Percentiles rank a stretch among this genome's conserved stretches.
Conservation (phyloP, 2,113 vertebrate genomes). For the Nesogale talazaci region DNA sequence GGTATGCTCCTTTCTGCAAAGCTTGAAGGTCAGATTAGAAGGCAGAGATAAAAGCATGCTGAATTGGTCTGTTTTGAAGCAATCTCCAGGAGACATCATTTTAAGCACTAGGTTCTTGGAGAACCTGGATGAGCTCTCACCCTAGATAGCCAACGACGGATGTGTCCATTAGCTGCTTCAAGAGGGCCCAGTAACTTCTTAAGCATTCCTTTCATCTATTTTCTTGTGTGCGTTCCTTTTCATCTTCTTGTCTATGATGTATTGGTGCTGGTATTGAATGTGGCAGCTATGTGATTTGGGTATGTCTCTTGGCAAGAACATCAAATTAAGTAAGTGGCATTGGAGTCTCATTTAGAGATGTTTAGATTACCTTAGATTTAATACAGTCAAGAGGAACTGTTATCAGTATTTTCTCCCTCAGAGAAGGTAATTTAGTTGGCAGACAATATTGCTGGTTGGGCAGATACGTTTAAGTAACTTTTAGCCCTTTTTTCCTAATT, state of each 20-base stretch:
- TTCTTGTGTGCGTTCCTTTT: slow-evolving; percentile 5
- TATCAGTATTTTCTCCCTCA: slow-evolving; percentile 36
- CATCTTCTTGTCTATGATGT: slow-evolving; percentile 42
- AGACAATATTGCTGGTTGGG: slow-evolving; percentile 3
- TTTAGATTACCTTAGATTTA: slow-evolving; percentile 36
- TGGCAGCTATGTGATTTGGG: slow-evolving; percentile 16
- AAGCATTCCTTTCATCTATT: slow-evolving; percentile 49
- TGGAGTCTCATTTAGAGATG: slow-evolving; percentile 35
- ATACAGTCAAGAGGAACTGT: background rate
- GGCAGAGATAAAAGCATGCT: background rate
- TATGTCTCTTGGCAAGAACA: background rate
- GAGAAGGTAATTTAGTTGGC: slow-evolving; percentile 25
- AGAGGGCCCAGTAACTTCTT: slow-evolving; percentile 26
- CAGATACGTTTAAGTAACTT: background rate
- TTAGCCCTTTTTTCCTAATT: background rate
- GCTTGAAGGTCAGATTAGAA: slow-evolving; percentile 30
- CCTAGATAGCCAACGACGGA: slow-evolving; percentile 27
- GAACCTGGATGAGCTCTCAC: slow-evolving; percentile 30
- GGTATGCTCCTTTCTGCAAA: slow-evolving; percentile 39
- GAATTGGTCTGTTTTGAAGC: background rate
- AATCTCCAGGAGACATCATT: slow-evolving; percentile 56
- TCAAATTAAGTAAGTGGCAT: slow-evolving; percentile 51
- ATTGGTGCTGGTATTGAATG: background rate
- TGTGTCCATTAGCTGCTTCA: slow-evolving; percentile 22
- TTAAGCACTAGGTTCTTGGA: background rate